Evolutionary conservation across 2,797 vertebrate species (phyloP), one percentile per base, ranked within the genome.

Genomic region (Mastacembelus armatus): DNA sequence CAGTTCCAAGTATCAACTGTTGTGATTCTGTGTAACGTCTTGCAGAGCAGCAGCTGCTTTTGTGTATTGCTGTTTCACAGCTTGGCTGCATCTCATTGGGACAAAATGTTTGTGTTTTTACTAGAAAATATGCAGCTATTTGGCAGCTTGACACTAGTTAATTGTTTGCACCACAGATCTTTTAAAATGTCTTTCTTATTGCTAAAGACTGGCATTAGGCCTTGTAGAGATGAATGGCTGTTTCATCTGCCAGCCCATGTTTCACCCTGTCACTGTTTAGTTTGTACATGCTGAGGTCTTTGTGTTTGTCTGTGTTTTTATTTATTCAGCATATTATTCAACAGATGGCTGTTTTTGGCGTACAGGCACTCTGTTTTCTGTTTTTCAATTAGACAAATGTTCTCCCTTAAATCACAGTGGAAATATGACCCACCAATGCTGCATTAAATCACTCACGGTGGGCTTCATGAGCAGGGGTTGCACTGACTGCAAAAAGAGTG

Each of bases 291-390:
- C 67, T 18, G 62, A 48, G 50, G 4, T 55, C 2, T 32, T 48
- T 78, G 80, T 78, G 60, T 72, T 72, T 29, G 24, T 59, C 36
- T 24, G 54, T 38, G 52, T 52, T 36, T 59, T 36, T 10, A 55
- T 58, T 59, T 60, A 42, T 51, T 30, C 49, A 16, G 33, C 29
- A 40, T 32, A 12, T 64, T 69, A 3, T 52, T 47, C 2, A 15
- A 29, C 42, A 14, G 15, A 43, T 10, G 52, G 51, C 33, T 43
- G 45, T 42, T 51, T 39, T 51, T 32, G n/a, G 50, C 39, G 26
- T 36, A 33, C 38, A 39, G 35, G 4, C 52, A 1, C 18, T 45
- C 42, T 35, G 30, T 68, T 75, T 38, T 63, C 33, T 27, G 18
- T 39, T 69, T 54, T 59, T 67, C 4, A 65, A 40, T 58, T 22